Base-by-base conservation (phyloP, 2,888 invertebrate genomes). In the Ametastegia equiseti region DNA sequence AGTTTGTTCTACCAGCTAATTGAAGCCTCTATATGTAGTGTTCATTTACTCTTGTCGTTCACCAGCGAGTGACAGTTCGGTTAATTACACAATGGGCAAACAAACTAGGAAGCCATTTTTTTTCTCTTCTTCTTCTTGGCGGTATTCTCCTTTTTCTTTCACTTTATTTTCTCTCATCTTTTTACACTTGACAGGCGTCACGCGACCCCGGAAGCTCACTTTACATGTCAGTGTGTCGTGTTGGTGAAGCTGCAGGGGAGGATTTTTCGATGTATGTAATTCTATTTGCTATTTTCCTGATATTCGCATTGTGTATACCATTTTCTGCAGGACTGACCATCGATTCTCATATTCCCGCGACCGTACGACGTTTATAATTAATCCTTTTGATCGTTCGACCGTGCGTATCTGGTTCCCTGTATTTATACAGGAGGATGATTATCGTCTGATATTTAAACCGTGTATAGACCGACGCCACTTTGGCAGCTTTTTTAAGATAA, bases 311-410 rank as follows among this genome's bases (percentile, higher is more conserved):
- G 13, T n/a, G n/a, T 19, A 1, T 30, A 33, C 7, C n/a, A 15
- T 65, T 6, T 33, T 7, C 63, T 30, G 36, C 27, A n/a, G n/a
- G n/a, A n/a, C n/a, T n/a, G n/a, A n/a, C n/a, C n/a, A n/a, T n/a
- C n/a, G n/a, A n/a, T n/a, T n/a, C n/a, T 42, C 42, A 30, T 36
- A 45, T 45, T 36, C 30, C 69, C 23, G 3, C 1, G 7, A 23
- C 30, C 6, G 7, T 27, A 39, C 39, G 36, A 19, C 30, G 71
- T 54, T 54, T 33, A 75, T 75, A 75, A 75, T 75, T 75, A 45
- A 11, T 23, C 45, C 75, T 36, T 75, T 75, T 75, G 75, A 75
- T 15, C 75, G 27, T 75, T 54, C 75, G 11, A 75, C 39, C 63
- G 33, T 30, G 27, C 54, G 23, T 50, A 54, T 54, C n/a, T 19